Evolutionary conservation across 2,888 invertebrate genomes (phyloP), one percentile per base, ranked within the genome.

Genomic region (Galerucella pusilla): DNA sequence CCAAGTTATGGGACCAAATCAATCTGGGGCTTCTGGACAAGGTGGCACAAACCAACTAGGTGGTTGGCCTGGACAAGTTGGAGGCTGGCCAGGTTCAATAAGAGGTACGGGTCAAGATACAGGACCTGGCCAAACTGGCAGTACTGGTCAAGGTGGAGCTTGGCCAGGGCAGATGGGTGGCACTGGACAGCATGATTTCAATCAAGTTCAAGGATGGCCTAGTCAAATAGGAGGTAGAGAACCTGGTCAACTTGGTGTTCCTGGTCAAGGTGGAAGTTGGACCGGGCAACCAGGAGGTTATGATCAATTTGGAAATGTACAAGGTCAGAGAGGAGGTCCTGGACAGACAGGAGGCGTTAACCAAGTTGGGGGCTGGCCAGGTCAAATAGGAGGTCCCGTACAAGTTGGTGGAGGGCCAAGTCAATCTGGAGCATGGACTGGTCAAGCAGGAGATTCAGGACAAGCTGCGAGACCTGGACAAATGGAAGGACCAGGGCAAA

Each of bases 1-100:
- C 16, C 76, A 77, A 73, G 77, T 67, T 28, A 75, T 52, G 5
- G 64, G 70, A 63, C 71, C 68, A 12, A 49, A 14, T 20, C 45
- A 12, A 68, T 67, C 75, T 59, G 74, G 72, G 45, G 64, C 63
- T 25, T 73, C 74, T 61, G 69, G 82, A 71, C 77, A 61, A 35
- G 28, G 12, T 14, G 70, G 70, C 4, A 71, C 79, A 49, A 79
- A 79, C 16, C 76, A 77, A 68, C 76, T 67, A 16, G 77, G 61
- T 10, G 64, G 69, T 72, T 60, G 72, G 28, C 66, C 73, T 14
- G 70, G 60, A 12, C 57, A 35, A 68, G 64, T 75, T 35, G 67
- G 70, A 25, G 63, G 46, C 49, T 68, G 46, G 42, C 68, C 57
- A 2, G 20, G 57, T 57, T 20, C 20, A 20, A 57, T 20, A 20